Evolutionary conservation across 2,113 vertebrate genomes (phyloP).

Genomic region (Tonatia bakeri): DNA sequence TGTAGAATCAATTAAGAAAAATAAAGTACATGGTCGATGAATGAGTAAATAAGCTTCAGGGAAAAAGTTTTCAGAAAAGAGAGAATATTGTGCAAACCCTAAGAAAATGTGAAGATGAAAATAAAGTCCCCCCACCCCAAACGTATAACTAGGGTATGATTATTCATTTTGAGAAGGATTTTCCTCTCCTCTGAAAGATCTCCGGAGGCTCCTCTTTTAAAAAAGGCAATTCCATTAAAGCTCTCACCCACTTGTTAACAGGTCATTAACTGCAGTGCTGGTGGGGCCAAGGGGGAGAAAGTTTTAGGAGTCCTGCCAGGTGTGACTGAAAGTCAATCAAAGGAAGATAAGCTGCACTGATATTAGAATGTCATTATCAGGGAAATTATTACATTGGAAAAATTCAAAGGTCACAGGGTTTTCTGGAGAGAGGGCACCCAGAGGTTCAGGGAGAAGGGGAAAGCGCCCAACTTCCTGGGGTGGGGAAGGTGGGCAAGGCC

Average conservation of each 20-base stretch:
- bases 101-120: constrained; percentile 10
- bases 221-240: not conserved
- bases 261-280: not conserved
- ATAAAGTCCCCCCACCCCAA: not conserved
- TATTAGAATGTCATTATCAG: not conserved
- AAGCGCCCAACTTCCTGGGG: not conserved
- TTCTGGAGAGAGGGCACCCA: not conserved
- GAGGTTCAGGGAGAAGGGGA: not conserved
- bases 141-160: not conserved
- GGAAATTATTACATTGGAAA: not conserved
- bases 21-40: not conserved
- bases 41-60: not conserved
- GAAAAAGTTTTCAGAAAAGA: constrained; percentile 34
- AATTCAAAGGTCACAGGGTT: constrained; percentile 32
- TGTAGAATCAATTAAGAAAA: constrained; percentile 42
- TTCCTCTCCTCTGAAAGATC: not conserved
- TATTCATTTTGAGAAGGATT: not conserved
- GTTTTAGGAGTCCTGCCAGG: not conserved
- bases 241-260: not conserved
- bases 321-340: constrained; percentile 26
- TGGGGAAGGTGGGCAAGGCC: too few relatives aligned
- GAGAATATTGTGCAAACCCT: not conserved
- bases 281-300: not conserved
- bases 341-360: not conserved
- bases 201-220: not conserved